Conservation (phyloP, 2,797 vertebrate genomes). For the Falco berigora region DNA sequence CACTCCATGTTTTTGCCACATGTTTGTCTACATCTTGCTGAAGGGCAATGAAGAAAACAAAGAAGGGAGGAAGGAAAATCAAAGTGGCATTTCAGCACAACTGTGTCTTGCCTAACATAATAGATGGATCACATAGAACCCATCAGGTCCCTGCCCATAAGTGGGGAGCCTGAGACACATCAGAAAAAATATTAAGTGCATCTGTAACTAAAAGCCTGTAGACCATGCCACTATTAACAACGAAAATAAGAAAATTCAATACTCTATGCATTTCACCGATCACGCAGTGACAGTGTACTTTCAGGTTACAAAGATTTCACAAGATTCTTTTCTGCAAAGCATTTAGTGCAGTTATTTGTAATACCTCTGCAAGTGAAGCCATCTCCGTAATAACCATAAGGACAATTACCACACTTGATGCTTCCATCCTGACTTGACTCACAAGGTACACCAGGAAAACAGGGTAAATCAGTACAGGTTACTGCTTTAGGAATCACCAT, state of each 20-base stretch:
- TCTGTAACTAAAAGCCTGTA: neutral
- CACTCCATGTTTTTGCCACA: slow-evolving; percentile 88
- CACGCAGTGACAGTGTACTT: neutral
- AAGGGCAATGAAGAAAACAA: neutral
- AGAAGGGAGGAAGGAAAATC: neutral
- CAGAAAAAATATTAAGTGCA: neutral
- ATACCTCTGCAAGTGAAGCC: slow-evolving; percentile 84
- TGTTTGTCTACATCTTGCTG: slow-evolving; percentile 82
- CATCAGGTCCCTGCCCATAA: neutral
- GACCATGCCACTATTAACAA: neutral
- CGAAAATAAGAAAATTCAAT: neutral
- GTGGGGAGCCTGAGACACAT: neutral
- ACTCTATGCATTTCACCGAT: neutral
- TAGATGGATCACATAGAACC: neutral
- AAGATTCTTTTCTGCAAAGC: neutral
- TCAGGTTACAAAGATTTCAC: neutral
- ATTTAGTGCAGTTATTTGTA: neutral
- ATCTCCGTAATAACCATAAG: slow-evolving; percentile 80
- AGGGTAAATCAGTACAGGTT: slow-evolving; percentile 77
- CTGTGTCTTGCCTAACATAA: neutral
- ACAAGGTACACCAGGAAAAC: slow-evolving; percentile 82
- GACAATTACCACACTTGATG: slow-evolving; percentile 80
- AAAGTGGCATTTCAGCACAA: neutral
- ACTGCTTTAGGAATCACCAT: neutral
- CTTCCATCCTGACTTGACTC: slow-evolving; percentile 67